Base-by-base conservation (phyloP, 1,140 invertebrate species). In the Epicauta chinensis region DNA sequence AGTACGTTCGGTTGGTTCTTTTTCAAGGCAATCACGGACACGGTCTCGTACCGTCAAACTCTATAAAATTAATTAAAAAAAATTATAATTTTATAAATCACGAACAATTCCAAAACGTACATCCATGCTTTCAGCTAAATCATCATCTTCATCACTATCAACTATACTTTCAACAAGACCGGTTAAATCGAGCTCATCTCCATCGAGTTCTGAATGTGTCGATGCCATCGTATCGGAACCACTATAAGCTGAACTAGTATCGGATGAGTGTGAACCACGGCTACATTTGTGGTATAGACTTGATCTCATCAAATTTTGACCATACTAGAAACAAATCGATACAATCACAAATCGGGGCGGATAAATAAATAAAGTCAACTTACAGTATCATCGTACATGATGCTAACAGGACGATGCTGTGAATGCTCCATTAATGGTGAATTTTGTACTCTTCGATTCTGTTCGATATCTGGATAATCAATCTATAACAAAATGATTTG, bases 141-240 rank as follows among this genome's bases (percentile, higher is more conserved):
- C 90, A 70, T 97, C 94, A 56, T 93, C 92, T 64, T 93, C 89
- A 71, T 96, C 93, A 36, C 89, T 93, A 71, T 98, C 96, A 0
- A 97, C 94, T 51, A 92, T 84, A 50, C 92, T 94, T 74, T 98
- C 94, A 1, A 93, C 83, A 38, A 97, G 82, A 29, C 93, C 93
- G 16, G 89, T 89, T 12, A 96, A 78, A 72, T 97, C 94, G 29
- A 93, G 84, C 68, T 95, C 92, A 61, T 93, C 89, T 36, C 84
- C 83, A 73, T 91, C 89, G 56, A 87, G 79, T 49, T 91, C 84
- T 59, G 86, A 86, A 68, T 91, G 89, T 41, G 89, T 87, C 40
- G 87, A 90, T 63, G 92, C 92, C 91, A 97, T 96, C 54, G 93
- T 94, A 75, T 97, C 93, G 42, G 91, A 94, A 23, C 93, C 93